Conservation (phyloP, 2,888 invertebrate species). For the Zygothrica quintamaculata region DNA sequence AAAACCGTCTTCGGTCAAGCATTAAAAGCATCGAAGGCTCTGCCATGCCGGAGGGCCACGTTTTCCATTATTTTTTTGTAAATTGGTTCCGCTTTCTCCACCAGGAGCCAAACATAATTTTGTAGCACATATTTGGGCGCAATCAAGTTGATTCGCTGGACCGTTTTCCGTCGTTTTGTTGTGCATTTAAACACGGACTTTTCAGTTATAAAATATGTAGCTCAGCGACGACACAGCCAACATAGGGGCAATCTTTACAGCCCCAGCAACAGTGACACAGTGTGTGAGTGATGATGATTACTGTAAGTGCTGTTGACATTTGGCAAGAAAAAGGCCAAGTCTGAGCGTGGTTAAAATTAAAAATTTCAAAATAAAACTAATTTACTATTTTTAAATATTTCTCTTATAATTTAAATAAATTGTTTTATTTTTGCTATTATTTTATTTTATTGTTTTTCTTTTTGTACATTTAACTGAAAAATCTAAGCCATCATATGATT, state of each 20-base stretch:
- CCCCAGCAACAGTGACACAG: not conserved
- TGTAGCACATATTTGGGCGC: conserved; percentile 49
- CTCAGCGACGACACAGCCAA: not conserved
- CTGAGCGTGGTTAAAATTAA: not conserved
- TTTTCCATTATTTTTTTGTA: conserved; percentile 70
- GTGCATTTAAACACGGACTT: conserved; percentile 60
- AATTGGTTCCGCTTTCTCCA: conserved; percentile 55
- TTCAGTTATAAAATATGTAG: conserved; percentile 53
- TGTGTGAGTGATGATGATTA: not conserved
- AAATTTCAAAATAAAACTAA: too few relatives aligned
- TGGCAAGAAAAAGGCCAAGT: not conserved
- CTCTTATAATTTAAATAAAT: too few relatives aligned
- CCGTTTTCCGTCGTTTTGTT: conserved; percentile 26
- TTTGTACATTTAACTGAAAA: too few relatives aligned
- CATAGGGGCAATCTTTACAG: not conserved
- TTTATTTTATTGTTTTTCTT: too few relatives aligned
- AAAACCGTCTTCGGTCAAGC: conserved; percentile 42
- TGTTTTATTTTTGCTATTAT: too few relatives aligned
- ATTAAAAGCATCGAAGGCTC: conserved; percentile 16
- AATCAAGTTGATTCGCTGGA: conserved; percentile 26
- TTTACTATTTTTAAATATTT: too few relatives aligned
- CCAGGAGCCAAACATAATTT: conserved; percentile 25
- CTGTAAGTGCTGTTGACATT: not conserved
- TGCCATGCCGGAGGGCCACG: conserved; percentile 16
- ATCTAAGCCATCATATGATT: too few relatives aligned